Conservation (phyloP, 2,113 vertebrate species). For the Orthonyx spaldingii region DNA sequence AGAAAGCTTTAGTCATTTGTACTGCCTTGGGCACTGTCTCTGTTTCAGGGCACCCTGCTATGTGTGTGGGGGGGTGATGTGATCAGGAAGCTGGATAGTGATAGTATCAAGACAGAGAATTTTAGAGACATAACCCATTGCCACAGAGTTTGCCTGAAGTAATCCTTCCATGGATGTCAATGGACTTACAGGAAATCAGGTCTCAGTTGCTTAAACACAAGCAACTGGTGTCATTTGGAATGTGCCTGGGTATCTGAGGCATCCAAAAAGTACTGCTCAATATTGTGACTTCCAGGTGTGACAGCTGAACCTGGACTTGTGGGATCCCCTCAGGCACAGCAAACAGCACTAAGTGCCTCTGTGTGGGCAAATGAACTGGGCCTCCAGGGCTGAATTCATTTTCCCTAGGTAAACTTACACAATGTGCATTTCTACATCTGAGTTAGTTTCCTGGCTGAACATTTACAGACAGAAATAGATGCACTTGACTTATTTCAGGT, state of each 20-base stretch:
- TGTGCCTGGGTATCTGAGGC: neutral
- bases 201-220: neutral
- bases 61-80: neutral
- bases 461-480: neutral
- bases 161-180: neutral
- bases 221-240: neutral
- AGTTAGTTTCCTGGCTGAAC: neutral
- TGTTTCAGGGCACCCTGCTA: neutral
- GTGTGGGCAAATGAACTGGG: neutral
- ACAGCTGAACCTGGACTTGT: neutral
- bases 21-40: neutral
- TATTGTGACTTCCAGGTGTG: neutral
- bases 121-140: neutral
- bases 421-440: neutral
- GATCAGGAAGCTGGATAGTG: neutral
- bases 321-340: neutral
- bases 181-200: neutral
- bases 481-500: neutral
- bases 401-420: neutral
- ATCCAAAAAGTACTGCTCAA: neutral
- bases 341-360: neutral
- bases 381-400: neutral
- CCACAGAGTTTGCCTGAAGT: neutral
- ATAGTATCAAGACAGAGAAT: neutral
- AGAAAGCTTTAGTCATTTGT: neutral